Evolutionary conservation across 1,140 invertebrate genomes (phyloP).

Genomic region (Pseudomyrmex flavicornis): DNA sequence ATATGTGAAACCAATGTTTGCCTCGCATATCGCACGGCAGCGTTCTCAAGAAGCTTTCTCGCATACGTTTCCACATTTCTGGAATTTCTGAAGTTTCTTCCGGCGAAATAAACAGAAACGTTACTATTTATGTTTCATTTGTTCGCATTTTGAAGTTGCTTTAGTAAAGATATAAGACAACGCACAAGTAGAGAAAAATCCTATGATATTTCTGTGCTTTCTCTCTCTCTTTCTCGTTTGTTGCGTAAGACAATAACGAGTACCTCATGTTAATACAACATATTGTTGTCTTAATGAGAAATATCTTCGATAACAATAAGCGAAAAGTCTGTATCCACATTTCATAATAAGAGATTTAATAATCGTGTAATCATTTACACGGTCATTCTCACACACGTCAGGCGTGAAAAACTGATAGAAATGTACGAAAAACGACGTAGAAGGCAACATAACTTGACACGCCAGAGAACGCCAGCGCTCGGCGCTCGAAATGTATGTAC

Average conservation of each 20-base stretch:
- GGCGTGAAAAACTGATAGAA: not conserved
- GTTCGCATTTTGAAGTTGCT: slow-evolving; percentile 13
- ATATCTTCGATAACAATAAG: too few relatives aligned
- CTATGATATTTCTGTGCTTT: not conserved
- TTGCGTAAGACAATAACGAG: not conserved
- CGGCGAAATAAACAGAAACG: slow-evolving; percentile 40
- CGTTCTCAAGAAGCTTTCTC: slow-evolving; percentile 47
- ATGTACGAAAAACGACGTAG: not conserved
- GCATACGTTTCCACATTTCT: slow-evolving; percentile 26
- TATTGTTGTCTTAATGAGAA: too few relatives aligned
- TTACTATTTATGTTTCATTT: slow-evolving; percentile 50
- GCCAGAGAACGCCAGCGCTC: not conserved
- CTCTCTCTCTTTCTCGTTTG: not conserved
- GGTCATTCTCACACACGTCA: slow-evolving; percentile 7
- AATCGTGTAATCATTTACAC: slow-evolving; percentile 2
- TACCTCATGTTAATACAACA: too few relatives aligned
- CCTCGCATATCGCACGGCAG: slow-evolving; percentile 39
- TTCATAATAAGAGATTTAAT: too few relatives aligned
- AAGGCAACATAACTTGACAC: slow-evolving; percentile 31
- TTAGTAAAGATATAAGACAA: slow-evolving; percentile 2
- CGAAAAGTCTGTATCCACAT: too few relatives aligned
- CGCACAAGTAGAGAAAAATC: not conserved
- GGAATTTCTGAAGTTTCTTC: slow-evolving; percentile 16
- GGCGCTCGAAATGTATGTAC: not conserved
- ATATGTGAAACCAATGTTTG: slow-evolving; percentile 50